Conservation (phyloP, 2,113 vertebrate genomes). For the Dasyurus viverrinus region DNA sequence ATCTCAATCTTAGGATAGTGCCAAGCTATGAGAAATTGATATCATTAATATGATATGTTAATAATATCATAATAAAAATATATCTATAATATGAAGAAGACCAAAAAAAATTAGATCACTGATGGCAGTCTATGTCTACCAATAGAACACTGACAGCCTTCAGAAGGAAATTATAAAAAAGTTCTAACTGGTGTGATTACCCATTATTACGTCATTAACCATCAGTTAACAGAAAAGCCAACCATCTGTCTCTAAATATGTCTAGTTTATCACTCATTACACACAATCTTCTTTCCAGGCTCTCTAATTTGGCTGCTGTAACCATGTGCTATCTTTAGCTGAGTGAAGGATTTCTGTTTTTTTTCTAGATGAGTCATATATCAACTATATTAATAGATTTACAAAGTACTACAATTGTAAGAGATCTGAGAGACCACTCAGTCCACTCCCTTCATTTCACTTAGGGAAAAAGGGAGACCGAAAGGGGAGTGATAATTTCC, state of each 20-base stretch:
- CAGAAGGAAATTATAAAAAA: neutral
- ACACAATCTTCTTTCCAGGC: constrained; percentile 20
- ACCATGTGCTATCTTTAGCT: constrained; percentile 29
- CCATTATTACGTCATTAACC: constrained; percentile 11
- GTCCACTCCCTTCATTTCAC: neutral
- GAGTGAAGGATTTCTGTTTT: constrained; percentile 41
- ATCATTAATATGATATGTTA: too few relatives aligned
- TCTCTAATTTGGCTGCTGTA: constrained; percentile 2
- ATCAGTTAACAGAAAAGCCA: constrained; percentile 32
- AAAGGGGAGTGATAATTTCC: neutral
- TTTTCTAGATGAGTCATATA: constrained; percentile 52
- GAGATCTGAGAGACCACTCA: neutral
- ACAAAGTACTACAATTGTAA: neutral
- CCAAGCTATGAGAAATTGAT: neutral
- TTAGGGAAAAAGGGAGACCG: neutral
- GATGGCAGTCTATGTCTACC: neutral
- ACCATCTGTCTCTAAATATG: constrained; percentile 50
- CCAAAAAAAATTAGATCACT: neutral
- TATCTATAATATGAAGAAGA: neutral
- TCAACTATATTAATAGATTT: constrained; percentile 1
- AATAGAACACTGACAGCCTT: neutral
- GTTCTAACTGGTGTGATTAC: neutral
- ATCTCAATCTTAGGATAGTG: neutral
- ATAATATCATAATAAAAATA: too few relatives aligned
- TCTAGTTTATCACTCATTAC: constrained; percentile 23